A percentile compares a stretch with the other conserved stretches of the same genome.
Conservation (phyloP, 2,113 vertebrate genomes). For the Microcebus tavaratra region DNA sequence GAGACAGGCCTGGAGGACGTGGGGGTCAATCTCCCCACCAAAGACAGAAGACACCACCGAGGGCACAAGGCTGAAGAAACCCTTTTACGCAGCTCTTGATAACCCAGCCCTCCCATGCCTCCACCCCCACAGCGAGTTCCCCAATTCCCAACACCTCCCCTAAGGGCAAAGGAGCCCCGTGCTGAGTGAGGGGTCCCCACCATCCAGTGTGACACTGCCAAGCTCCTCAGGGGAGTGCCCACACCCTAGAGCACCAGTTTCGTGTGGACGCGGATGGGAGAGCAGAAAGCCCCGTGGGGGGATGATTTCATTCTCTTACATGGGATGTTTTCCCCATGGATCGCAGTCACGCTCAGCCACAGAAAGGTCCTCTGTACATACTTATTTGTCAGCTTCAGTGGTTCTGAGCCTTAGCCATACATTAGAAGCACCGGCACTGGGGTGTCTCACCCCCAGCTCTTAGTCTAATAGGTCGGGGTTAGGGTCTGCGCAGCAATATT, state of each 20-base stretch:
- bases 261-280: neutral
- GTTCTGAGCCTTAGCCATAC: neutral
- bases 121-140: neutral
- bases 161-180: neutral
- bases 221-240: neutral
- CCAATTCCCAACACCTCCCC: accelerated
- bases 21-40: neutral
- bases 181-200: neutral
- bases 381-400: neutral
- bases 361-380: neutral
- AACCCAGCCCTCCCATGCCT: neutral
- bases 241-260: neutral
- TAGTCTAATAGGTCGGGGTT: neutral
- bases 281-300: neutral
- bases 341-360: neutral
- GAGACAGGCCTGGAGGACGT: neutral
- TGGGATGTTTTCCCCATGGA: neutral
- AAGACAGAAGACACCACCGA: neutral
- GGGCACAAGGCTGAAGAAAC: neutral
- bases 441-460: neutral
- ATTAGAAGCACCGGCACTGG: neutral
- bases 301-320: neutral
- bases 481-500: neutral
- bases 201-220: accelerated
- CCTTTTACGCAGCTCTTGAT: neutral